Evolutionary conservation across 2,797 vertebrate genomes (phyloP).

Genomic region (Clarias laeviceps): DNA sequence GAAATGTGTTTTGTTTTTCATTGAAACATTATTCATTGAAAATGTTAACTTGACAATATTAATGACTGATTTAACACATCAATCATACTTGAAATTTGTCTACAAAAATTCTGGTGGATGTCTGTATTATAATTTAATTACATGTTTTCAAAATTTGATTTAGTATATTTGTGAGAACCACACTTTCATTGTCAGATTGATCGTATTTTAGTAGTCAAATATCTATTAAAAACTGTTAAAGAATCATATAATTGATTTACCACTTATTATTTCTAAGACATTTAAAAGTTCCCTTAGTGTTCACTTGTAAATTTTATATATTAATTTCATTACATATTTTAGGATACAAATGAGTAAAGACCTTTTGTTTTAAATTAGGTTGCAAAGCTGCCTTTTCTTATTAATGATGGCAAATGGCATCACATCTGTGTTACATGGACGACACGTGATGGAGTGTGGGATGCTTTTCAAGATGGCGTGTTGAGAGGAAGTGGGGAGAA

Average conservation of each 20-base stretch:
- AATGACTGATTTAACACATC: neutral
- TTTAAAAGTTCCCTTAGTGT: neutral
- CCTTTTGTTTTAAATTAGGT: conserved; percentile 72
- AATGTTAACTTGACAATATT: neutral
- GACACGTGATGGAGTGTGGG: conserved; percentile 94
- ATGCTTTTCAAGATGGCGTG: conserved; percentile 94
- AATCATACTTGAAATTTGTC: neutral
- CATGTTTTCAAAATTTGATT: neutral
- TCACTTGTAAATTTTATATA: neutral
- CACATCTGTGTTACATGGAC: conserved; percentile 97
- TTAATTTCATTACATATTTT: neutral
- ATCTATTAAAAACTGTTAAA: neutral
- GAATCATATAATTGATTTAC: neutral
- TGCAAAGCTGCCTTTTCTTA: conserved; percentile 91
- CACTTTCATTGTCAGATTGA: neutral
- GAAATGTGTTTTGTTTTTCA: neutral
- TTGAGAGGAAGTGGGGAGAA: conserved; percentile 92
- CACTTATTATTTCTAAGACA: neutral
- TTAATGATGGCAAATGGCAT: conserved; percentile 97
- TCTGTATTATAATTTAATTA: neutral
- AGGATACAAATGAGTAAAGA: neutral
- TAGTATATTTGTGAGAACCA: neutral
- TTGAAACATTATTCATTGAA: neutral
- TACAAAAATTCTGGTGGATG: neutral
- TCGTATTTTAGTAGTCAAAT: neutral